Base-by-base conservation (phyloP, 23 tunicate species). In the Ascidia mentula region DNA sequence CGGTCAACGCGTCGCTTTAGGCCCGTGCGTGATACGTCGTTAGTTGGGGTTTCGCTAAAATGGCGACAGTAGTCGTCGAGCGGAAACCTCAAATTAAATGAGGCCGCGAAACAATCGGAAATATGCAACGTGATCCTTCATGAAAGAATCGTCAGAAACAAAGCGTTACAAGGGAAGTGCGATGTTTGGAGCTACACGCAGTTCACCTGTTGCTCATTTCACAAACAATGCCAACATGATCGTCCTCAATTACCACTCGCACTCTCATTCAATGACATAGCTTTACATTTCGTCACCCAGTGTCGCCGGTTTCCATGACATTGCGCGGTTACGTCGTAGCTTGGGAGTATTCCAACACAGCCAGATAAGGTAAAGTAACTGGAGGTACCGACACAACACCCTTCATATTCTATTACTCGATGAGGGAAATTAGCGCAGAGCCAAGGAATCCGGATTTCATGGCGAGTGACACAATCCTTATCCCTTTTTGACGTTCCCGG, bases 81-180 rank as follows among this genome's bases (percentile, higher is more conserved):
- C 65, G 65, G 65, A 53, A 53, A 53, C 65, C 65, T 9, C 13
- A 53, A 53, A 53, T 53, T 28, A 53, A 53, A 53, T 28, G 65
- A 53, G 65, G 65, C 65, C 24, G 65, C 65, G 65, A 53, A 53
- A 53, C 65, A 53, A 53, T 53, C 65, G 13, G 65, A 53, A 53
- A 53, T 53, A 53, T 53, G 65, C 65, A 53, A 53, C 65, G 65
- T 28, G 65, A 53, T 9, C 22, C 65, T 53, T 53, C 65, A 53
- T 53, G 24, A 53, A 53, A 28, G 65, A 53, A 26, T 53, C 65
- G 12, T 3, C 12, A 3, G 65, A 53, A 53, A 53, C 65, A 53
- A 53, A 53, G 65, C 65, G 24, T 26, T 53, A 53, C 65, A 53
- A 9, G 28, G 65, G 65, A 3, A 28, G 65, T 53, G 65, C 65